Evolutionary conservation across 2,888 invertebrate genomes (phyloP), one percentile per base, ranked within the genome.

Genomic region (Resseliella maxima): DNA sequence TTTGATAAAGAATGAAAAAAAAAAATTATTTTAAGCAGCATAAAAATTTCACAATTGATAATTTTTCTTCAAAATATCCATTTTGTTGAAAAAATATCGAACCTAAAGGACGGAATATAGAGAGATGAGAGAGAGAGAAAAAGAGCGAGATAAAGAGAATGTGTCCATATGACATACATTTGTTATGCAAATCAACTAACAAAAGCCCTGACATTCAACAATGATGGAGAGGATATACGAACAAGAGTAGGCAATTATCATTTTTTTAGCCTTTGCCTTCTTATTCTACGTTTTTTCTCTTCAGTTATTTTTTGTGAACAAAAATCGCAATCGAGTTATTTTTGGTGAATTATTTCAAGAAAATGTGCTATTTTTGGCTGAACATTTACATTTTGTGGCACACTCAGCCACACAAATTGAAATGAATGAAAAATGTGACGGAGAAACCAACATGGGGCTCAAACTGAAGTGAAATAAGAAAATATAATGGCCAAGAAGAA

Each of bases 111-210:
- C n/a, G n/a, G n/a, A n/a, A n/a, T n/a, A n/a, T n/a, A n/a, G n/a
- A n/a, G n/a, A n/a, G n/a, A n/a, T n/a, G n/a, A n/a, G 18, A 50
- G 18, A 50, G 18, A 50, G 2, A 15, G 18, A 59, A 59, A 27
- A 59, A 2, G 50, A 50, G 21, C n/a, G 2, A 21, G 27, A 5
- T 3, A 50, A 59, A 72, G 21, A 50, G 50, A 72, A 15, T 31
- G 72, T 18, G 18, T 50, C 15, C 72, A 72, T 72, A 31, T 72
- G 72, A 72, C 72, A 72, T n/a, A 72, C 72, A 72, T 72, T 72
- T 72, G 72, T 72, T 35, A 31, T 72, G 72, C 35, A 72, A 72
- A 72, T 72, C 35, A 72, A 31, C n/a, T 6, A 72, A 72, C 31
- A 72, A 31, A 27, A 27, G 72, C 31, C 8, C 31, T n/a, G 72